Base-by-base conservation (phyloP, 2,113 vertebrate species). In the Sturnira hondurensis region DNA sequence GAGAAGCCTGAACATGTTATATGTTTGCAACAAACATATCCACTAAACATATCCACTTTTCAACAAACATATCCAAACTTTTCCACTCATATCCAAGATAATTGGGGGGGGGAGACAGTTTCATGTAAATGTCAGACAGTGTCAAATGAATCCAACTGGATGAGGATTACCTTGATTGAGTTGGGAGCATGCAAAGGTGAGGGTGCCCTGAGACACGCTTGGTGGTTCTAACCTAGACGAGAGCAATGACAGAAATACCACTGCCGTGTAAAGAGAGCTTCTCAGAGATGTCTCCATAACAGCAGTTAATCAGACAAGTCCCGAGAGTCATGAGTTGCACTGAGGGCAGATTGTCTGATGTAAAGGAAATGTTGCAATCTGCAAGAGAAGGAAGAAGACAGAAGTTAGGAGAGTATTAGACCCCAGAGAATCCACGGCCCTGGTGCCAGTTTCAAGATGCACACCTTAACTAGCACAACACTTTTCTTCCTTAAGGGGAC, bases 131-230 rank as follows among this genome's bases (percentile, higher is more conserved):
- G 10, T 38, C 36, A 36, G 10, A 50, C 36, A 9, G 2, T 52
- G 5, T 63, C 68, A 26, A 10, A 0, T 11, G 24, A 45, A 33
- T 68, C 43, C 68, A 11, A 3, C 0, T 71, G 50, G 36, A 1
- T 12, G 28, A 80, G 33, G 82, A 84, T 36, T 43, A 61, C 31
- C 28, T 1, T 43, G n/a, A 54, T 5, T 58, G 8, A 63, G 24
- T 24, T 83, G 74, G 61, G 52, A 47, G 65, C 13, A 16, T 65
- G 28, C 50, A 61, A 81, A 77, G 16, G 15, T 24, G 31, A 71
- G 38, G 12, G 5, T 89, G 50, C 54, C 28, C 61, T 43, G 20
- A 89, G n/a, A 80, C 33, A 50, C 5, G 12, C 12, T 65, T 93
- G 17, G 11, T 20, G 15, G 7, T 56, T 91, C 22, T 33, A 68